Evolutionary conservation across 2,888 invertebrate species (phyloP).

Genomic region (Spatulosminthurus flaviceps): DNA sequence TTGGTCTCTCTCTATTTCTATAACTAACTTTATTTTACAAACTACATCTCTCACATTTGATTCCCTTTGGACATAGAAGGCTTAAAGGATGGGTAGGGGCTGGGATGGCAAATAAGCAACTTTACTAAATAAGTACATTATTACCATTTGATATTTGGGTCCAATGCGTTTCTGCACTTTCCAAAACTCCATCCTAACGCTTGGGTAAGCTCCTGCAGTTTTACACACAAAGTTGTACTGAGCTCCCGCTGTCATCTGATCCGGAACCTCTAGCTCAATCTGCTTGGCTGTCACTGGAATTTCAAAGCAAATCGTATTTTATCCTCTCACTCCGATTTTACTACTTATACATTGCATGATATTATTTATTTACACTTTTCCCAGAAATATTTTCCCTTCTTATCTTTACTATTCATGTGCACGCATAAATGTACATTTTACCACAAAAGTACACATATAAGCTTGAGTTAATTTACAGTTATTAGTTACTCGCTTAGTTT

Average conservation of each 20-base stretch:
- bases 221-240: slow-evolving; percentile 58
- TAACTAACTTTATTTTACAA: too few species aligned
- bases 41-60: too few species aligned
- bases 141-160: slow-evolving; percentile 62
- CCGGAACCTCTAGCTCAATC: slow-evolving; percentile 60
- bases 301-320: slow-evolving; percentile 10
- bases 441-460: too few species aligned
- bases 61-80: too few species aligned
- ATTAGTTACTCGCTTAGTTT: too few species aligned
- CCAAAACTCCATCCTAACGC: slow-evolving; percentile 61
- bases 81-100: slow-evolving; percentile 18
- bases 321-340: not conserved
- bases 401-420: too few species aligned
- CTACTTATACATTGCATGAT: too few species aligned
- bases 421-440: too few species aligned
- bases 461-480: too few species aligned
- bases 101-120: not conserved
- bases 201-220: slow-evolving; percentile 59
- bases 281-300: slow-evolving; percentile 59
- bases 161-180: slow-evolving; percentile 61
- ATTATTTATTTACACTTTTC: too few species aligned
- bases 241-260: slow-evolving; percentile 61
- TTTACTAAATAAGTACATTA: slow-evolving; percentile 22
- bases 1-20: too few species aligned
- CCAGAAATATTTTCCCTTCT: too few species aligned